Conservation (phyloP, 2,888 invertebrate genomes). For the Dasysyrphus tricinctus region DNA sequence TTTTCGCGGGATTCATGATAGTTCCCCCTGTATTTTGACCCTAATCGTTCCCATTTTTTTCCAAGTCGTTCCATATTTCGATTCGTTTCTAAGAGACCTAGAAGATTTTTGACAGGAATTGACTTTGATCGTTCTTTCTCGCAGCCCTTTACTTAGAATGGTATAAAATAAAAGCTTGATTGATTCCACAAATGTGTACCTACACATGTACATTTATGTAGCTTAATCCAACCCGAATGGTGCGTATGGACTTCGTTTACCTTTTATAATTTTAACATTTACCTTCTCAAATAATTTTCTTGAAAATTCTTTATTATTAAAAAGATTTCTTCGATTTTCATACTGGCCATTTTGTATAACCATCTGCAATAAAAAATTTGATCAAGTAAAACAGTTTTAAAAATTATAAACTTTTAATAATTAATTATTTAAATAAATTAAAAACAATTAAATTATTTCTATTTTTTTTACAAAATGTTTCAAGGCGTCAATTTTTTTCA, state of each 20-base stretch:
- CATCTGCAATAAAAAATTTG: constrained; percentile 50
- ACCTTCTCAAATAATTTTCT: constrained; percentile 51
- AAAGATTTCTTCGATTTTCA: constrained; percentile 24
- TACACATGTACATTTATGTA: too few relatives aligned
- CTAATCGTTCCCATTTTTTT: too few relatives aligned
- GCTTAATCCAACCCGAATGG: too few relatives aligned
- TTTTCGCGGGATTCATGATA: too few relatives aligned
- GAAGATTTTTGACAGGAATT: too few relatives aligned
- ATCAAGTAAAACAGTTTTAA: constrained; percentile 20
- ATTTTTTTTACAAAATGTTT: constrained; percentile 6
- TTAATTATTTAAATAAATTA: constrained; percentile 21
- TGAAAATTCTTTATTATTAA: constrained; percentile 63
- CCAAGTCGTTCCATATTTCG: too few relatives aligned
- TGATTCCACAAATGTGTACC: too few relatives aligned
- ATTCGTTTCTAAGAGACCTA: too few relatives aligned
- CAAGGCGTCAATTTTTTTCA: constrained; percentile 4
- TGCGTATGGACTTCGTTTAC: not conserved
- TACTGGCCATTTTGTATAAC: not conserved
- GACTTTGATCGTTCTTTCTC: too few relatives aligned
- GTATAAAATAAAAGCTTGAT: too few relatives aligned
- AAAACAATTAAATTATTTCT: constrained; percentile 9
- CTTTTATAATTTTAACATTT: constrained; percentile 1
- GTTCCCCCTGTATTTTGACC: too few relatives aligned
- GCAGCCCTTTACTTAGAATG: too few relatives aligned
- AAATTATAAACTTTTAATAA: not conserved